Conservation (phyloP, 2,113 vertebrate species). For the Petroica traversi region DNA sequence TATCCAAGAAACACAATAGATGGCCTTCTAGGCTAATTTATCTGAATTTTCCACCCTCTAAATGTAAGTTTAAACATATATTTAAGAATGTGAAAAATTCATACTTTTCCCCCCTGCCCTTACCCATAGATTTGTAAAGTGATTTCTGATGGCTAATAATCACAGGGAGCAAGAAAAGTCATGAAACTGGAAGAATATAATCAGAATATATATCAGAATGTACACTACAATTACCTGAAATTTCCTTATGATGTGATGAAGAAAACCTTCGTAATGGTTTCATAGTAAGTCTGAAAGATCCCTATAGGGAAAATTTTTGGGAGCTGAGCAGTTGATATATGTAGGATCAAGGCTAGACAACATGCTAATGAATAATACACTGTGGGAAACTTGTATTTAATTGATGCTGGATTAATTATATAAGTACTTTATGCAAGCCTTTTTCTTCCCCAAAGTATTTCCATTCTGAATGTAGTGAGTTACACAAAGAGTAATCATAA, state of each 20-base stretch:
- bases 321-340: background rate
- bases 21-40: slow-evolving; percentile 18
- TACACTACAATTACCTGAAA: background rate
- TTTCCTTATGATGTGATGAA: background rate
- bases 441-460: background rate
- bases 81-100: background rate
- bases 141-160: background rate
- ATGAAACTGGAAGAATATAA: background rate
- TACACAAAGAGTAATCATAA: background rate
- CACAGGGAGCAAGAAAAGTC: background rate
- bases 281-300: background rate
- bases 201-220: background rate
- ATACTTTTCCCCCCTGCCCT: background rate
- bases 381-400: background rate
- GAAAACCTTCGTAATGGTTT: background rate
- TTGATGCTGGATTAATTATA: background rate
- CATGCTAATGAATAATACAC: background rate
- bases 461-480: background rate
- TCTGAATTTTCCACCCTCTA: background rate
- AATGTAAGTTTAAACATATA: background rate
- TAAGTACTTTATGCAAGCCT: background rate
- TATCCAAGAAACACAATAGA: background rate
- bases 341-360: background rate
- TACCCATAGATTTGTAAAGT: background rate
- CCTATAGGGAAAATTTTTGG: background rate